phyloP scores from a whole-genome alignment of 2,113 vertebrate species.

The Garra rufa region DNA sequence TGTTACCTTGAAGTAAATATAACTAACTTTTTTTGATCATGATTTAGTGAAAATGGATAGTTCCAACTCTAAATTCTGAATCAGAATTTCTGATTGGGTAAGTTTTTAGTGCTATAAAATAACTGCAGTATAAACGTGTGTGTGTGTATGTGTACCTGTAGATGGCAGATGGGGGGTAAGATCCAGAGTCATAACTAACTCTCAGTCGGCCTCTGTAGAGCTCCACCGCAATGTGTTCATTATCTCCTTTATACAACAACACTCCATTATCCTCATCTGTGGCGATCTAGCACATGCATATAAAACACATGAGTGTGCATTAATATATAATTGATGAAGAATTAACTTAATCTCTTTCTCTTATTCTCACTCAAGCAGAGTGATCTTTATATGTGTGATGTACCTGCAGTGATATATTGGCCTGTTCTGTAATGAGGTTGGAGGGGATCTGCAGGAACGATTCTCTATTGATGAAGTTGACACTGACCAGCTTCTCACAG shows the following conservation, averaged over 20 bases:
- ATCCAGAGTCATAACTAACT: constrained; percentile 94
- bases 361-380: neutral
- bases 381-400: neutral
- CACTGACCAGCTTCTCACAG: constrained; percentile 92
- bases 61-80: neutral
- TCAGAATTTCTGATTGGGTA: neutral
- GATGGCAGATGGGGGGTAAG: constrained; percentile 92
- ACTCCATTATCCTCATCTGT: constrained; percentile 97
- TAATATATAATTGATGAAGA: neutral
- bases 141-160: constrained; percentile 90
- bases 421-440: constrained; percentile 82
- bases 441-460: constrained; percentile 94
- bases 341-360: neutral
- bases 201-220: constrained; percentile 93
- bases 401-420: constrained; percentile 97
- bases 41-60: neutral
- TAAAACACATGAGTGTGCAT: neutral
- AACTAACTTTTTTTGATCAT: neutral
- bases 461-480: constrained; percentile 93
- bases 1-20: neutral
- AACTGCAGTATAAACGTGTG: neutral
- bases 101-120: neutral
- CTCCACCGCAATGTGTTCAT: constrained; percentile 92
- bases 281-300: constrained; percentile 82
- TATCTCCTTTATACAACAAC: constrained; percentile 93